phyloP scores from a whole-genome alignment of 2,113 vertebrate species.

The Grallaria varia region DNA sequence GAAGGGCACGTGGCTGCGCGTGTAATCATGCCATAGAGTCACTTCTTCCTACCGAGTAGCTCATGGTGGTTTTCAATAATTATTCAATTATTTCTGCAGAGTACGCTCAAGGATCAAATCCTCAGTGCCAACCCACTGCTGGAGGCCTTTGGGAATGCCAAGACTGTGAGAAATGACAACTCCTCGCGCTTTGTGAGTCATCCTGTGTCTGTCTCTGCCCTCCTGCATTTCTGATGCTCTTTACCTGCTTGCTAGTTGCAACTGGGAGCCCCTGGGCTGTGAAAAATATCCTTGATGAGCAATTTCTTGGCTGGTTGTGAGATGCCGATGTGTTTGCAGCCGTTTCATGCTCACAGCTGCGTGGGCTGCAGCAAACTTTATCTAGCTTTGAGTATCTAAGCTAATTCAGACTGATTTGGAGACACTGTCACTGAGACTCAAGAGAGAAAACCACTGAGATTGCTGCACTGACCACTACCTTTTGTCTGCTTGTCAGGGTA shows the following conservation, averaged over 20 bases:
- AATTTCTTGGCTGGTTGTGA: background rate
- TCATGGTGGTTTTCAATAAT: background rate
- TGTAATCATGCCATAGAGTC: background rate
- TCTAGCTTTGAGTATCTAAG: background rate
- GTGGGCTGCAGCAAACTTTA: background rate
- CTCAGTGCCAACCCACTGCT: constrained; percentile 81
- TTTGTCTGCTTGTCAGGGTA: constrained; percentile 59
- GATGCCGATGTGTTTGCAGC: background rate
- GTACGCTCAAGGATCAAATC: constrained; percentile 87
- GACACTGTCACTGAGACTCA: background rate
- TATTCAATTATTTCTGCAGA: constrained; percentile 55
- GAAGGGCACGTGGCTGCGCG: background rate
- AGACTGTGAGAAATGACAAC: constrained; percentile 88
- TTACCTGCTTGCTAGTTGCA: background rate
- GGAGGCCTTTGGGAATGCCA: constrained; percentile 87
- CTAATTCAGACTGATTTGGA: background rate
- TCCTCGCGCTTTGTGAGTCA: constrained; percentile 86
- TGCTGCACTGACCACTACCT: background rate
- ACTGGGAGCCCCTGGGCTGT: background rate
- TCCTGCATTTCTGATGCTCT: background rate
- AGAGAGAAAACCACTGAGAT: background rate
- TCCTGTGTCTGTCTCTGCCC: background rate
- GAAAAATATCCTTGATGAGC: background rate
- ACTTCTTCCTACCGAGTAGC: background rate
- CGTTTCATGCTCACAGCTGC: background rate